Base-by-base conservation (phyloP, 2,888 invertebrate genomes). In the Latheticus oryzae region DNA sequence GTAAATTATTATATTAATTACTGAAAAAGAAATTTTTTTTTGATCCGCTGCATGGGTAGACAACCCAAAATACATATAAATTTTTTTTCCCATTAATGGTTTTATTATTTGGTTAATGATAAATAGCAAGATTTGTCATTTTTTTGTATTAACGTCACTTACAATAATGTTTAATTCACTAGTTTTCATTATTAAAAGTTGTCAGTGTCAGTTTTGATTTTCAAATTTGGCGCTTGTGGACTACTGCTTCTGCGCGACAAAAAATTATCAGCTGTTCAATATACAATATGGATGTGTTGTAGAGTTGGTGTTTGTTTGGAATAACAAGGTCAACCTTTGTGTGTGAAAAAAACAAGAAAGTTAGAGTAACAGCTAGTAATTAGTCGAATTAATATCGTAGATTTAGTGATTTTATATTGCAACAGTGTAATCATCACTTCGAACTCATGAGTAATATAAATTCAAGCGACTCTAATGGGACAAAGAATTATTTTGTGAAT, bases 401-500 rank as follows among this genome's bases (percentile, higher is more conserved):
- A 21, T 43, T 43, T 43, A 42, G 40, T 52, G 42, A 7, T 52
- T 52, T 48, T 32, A 5, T 12, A 48, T 61, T 28, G 48, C 30
- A 58, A 35, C n/a, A 47, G 60, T 60, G 53, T 32, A 24, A 63
- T 59, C 60, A 64, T 58, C 52, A 30, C 17, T 9, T 42, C 56
- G 67, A 63, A 73, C 89, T 88, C 84, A 91, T 91, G 91, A 91
- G 88, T 88, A 87, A 89, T 83, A 85, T 88, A 85, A 87, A 86
- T 76, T 85, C 87, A 17, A 13, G 47, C 78, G 90, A 90, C 81
- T 83, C 89, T 78, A 86, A 89, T 82, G 87, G 73, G 66, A 64
- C 87, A 81, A 91, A 90, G 81, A 89, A 90, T 80, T 89, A 92
- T 80, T 95, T 93, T 81, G 95, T 96, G 73, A 95, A 95, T 82